phyloP scores from a whole-genome alignment of 2,797 vertebrate genomes.

The Sardinella longiceps region DNA sequence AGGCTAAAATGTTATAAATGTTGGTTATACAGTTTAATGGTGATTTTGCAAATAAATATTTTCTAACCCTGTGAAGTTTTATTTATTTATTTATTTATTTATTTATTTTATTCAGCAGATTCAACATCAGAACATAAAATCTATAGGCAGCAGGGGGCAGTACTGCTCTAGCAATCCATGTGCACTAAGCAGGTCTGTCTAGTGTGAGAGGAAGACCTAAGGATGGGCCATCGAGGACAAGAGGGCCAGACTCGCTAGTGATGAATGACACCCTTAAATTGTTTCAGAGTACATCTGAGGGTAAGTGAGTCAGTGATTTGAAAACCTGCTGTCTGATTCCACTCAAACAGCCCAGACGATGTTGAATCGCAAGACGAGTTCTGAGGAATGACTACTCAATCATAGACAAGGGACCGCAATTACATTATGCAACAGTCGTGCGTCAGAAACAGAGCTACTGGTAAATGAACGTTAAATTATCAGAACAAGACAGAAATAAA shows the following conservation, averaged over 20 bases:
- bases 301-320: slow-evolving; percentile 27
- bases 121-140: background rate
- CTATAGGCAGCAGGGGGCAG: slow-evolving; percentile 42
- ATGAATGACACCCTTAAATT: slow-evolving; percentile 33
- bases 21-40: background rate
- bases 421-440: background rate
- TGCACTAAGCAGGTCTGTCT: background rate
- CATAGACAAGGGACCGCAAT: background rate
- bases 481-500: background rate
- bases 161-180: background rate
- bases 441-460: background rate
- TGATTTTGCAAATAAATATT: background rate
- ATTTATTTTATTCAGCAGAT: no score
- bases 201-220: background rate
- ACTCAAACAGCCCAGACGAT: slow-evolving; percentile 20
- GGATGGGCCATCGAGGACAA: background rate
- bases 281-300: slow-evolving; percentile 32
- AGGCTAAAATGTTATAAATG: background rate
- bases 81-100: no score
- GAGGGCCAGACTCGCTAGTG: slow-evolving; percentile 30
- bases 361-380: slow-evolving; percentile 26
- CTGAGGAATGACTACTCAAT: background rate
- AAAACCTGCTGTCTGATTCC: slow-evolving; percentile 37
- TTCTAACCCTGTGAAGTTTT: background rate
- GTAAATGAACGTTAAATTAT: background rate